These are phyloP conservation scores for Drosophila barbarae DNA, from an alignment of 2,888 invertebrate species.

Conservation along the genomic window DNA sequence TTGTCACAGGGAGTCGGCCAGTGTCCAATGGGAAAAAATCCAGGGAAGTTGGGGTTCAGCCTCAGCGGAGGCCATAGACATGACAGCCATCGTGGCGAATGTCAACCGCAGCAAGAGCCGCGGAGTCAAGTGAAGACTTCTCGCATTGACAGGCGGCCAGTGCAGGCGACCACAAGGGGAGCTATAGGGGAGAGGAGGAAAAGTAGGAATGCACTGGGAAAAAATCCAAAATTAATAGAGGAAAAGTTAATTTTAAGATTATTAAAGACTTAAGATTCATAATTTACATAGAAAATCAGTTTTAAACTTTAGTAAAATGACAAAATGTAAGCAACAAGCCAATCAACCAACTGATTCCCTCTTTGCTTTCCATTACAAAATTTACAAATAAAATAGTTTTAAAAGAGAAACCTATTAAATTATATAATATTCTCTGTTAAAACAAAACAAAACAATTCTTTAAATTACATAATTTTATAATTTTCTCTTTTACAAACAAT, in stretches of 20 bases:
- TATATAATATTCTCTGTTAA: no score
- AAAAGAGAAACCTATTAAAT: no score
- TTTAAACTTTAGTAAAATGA: no score
- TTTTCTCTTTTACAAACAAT: not conserved
- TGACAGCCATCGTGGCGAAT: conserved; percentile 43
- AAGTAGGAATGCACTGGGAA: not conserved
- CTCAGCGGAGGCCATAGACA: conserved; percentile 43
- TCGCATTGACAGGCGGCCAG: conserved; percentile 58
- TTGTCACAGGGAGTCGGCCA: conserved; percentile 36
- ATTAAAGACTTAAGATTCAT: no score
- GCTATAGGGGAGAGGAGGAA: not conserved
- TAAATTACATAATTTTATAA: no score
- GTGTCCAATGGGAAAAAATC: conserved; percentile 6
- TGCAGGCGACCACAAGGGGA: conserved; percentile 31
- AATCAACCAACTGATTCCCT: no score
- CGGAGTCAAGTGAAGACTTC: conserved; percentile 50
- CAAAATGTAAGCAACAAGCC: no score
- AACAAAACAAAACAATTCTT: no score
- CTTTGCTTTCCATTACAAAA: no score
- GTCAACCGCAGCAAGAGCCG: conserved; percentile 55
- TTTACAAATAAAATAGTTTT: no score
- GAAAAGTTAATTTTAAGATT: no score
- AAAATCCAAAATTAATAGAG: not conserved
- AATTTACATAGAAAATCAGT: no score
- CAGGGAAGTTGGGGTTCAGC: not conserved